A percentile compares a stretch with the other conserved stretches of the same genome.
Evolutionary conservation across 1,140 invertebrate genomes (phyloP).

Genomic region (Notospermus geniculatus): DNA sequence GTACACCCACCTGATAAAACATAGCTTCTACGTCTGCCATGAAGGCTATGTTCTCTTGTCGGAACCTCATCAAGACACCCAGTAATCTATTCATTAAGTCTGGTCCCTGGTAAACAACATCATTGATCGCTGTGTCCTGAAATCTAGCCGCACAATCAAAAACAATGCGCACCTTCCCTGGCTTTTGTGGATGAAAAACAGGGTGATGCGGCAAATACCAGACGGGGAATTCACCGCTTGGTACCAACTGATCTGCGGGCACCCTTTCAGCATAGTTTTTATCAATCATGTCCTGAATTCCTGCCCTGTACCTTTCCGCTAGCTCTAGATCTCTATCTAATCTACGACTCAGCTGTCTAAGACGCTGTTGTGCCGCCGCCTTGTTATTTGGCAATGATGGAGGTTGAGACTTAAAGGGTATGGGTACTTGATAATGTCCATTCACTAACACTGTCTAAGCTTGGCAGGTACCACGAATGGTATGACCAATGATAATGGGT

Average conservation of each 20-base stretch:
- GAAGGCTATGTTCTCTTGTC: background rate
- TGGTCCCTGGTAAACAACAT: slow-evolving; percentile 23
- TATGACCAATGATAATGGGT: background rate
- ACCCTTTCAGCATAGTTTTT: background rate
- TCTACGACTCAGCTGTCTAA: background rate
- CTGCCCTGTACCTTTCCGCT: too few relatives aligned
- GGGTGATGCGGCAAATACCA: slow-evolving; percentile 27
- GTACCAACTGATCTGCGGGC: too few relatives aligned
- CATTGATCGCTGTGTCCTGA: slow-evolving; percentile 30
- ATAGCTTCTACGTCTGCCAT: too few relatives aligned
- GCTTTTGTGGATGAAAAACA: slow-evolving; percentile 24
- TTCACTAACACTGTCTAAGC: background rate
- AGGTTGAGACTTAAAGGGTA: background rate
- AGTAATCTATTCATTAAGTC: slow-evolving; percentile 23
- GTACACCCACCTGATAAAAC: too few relatives aligned
- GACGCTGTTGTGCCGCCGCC: background rate
- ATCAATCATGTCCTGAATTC: too few relatives aligned
- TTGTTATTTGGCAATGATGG: background rate
- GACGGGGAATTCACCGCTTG: background rate
- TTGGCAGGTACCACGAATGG: background rate
- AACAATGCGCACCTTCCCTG: slow-evolving; percentile 23
- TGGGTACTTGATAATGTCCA: background rate
- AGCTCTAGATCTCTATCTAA: too few relatives aligned
- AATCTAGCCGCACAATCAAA: slow-evolving; percentile 21
- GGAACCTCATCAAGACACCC: background rate